Percentiles rank a stretch among this genome's conserved stretches.
Evolutionary conservation across 2,797 vertebrate species (phyloP).

Genomic region (Halcyon smyrnensis): DNA sequence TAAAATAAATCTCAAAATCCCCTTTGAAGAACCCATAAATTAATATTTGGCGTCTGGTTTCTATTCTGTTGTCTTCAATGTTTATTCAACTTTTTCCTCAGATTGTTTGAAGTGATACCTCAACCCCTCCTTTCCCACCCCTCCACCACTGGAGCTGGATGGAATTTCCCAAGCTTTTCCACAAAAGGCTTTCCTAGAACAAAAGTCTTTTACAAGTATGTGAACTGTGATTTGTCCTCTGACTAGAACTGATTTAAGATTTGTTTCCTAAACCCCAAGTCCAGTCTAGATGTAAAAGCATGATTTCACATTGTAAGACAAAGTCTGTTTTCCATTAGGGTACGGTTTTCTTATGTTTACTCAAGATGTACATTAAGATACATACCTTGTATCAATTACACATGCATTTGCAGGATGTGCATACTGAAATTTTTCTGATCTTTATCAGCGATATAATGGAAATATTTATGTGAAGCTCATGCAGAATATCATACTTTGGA

Average conservation of each 20-base stretch:
- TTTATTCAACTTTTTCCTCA: slow-evolving; percentile 68
- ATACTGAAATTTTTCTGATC: slow-evolving; percentile 62
- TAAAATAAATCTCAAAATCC: slow-evolving; percentile 66
- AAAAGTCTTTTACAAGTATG: slow-evolving; percentile 44
- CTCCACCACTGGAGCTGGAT: slow-evolving; percentile 49
- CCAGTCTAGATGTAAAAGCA: slow-evolving; percentile 61
- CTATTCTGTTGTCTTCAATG: slow-evolving; percentile 72
- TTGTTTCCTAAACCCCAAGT: slow-evolving; percentile 62
- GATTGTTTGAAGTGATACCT: slow-evolving; percentile 72
- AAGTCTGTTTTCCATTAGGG: slow-evolving; percentile 71
- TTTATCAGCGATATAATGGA: slow-evolving; percentile 33
- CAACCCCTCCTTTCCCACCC: slow-evolving; percentile 59
- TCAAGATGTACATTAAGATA: slow-evolving; percentile 69
- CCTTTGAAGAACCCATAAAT: slow-evolving; percentile 53
- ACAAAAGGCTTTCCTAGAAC: slow-evolving; percentile 43
- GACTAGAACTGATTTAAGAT: slow-evolving; percentile 57
- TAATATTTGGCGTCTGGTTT: slow-evolving; percentile 69
- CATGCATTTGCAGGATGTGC: slow-evolving; percentile 65
- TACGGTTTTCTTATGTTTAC: slow-evolving; percentile 61
- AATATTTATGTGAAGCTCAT: slow-evolving; percentile 47
- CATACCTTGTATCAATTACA: slow-evolving; percentile 69
- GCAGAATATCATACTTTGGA: neutral
- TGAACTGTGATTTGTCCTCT: slow-evolving; percentile 58
- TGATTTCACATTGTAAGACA: slow-evolving; percentile 34
- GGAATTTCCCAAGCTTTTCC: slow-evolving; percentile 62